phyloP scores from a whole-genome alignment of 2,797 vertebrate genomes.

The Alauda arvensis region DNA sequence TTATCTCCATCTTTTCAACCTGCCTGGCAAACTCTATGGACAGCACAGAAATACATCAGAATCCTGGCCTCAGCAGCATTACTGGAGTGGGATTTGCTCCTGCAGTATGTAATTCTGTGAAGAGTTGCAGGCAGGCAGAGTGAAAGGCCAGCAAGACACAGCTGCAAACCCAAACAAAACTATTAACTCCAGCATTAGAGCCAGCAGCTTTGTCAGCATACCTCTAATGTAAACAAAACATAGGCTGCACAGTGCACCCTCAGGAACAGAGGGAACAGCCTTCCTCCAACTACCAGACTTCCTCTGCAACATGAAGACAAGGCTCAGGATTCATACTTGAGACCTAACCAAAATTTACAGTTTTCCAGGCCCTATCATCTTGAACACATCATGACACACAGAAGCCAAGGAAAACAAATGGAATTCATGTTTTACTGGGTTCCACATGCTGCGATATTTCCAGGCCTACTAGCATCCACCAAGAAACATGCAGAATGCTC shows the following conservation, averaged over 20 bases:
- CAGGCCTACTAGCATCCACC: constrained; percentile 68
- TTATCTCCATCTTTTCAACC: neutral
- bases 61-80: neutral
- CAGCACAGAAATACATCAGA: neutral
- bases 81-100: neutral
- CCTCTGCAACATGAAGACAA: constrained; percentile 44
- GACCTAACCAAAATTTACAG: constrained; percentile 64
- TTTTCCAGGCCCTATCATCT: constrained; percentile 69
- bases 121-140: constrained; percentile 11
- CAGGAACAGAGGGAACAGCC: constrained; percentile 31
- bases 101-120: neutral
- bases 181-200: constrained; percentile 32
- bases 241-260: neutral
- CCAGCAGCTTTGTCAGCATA: constrained; percentile 50
- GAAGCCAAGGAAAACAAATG: constrained; percentile 81
- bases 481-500: constrained; percentile 57
- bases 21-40: neutral
- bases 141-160: neutral
- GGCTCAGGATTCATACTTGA: constrained; percentile 55
- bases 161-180: constrained; percentile 40
- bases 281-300: constrained; percentile 49
- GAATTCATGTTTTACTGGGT: constrained; percentile 71
- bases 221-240: constrained; percentile 53
- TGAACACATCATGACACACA: constrained; percentile 77
- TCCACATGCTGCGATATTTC: constrained; percentile 71